A percentile compares a stretch with the other conserved stretches of the same genome.
phyloP scores from a whole-genome alignment of 2,113 vertebrate genomes.

The Oreocharis arfaki region DNA sequence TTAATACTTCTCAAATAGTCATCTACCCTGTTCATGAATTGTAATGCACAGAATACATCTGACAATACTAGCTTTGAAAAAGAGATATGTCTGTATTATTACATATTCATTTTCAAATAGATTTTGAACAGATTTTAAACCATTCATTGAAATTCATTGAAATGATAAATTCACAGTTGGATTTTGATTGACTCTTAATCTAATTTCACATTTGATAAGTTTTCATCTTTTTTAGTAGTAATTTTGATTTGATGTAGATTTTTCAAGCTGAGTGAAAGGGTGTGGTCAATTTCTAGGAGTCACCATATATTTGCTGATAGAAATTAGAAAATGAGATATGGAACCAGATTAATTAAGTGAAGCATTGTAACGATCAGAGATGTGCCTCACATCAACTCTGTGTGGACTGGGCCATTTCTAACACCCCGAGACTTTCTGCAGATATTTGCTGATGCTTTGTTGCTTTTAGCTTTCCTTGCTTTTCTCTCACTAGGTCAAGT shows the following conservation, averaged over 20 bases:
- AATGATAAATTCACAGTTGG: slow-evolving; percentile 80
- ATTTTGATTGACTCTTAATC: slow-evolving; percentile 84
- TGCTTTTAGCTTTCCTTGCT: not conserved
- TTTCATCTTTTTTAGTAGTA: slow-evolving; percentile 56
- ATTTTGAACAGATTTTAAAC: slow-evolving; percentile 84
- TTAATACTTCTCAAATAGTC: slow-evolving; percentile 91
- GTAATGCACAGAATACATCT: slow-evolving; percentile 84
- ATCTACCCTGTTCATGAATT: slow-evolving; percentile 85
- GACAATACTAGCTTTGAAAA: slow-evolving; percentile 78
- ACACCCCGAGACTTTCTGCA: not conserved
- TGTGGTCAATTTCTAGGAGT: slow-evolving; percentile 12
- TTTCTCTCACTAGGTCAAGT: not conserved
- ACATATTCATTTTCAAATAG: slow-evolving; percentile 85
- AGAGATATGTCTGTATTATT: slow-evolving; percentile 81
- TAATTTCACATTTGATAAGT: slow-evolving; percentile 80
- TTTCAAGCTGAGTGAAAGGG: slow-evolving; percentile 42
- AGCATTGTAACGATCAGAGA: not conserved
- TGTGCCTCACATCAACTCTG: not conserved
- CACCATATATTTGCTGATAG: slow-evolving; percentile 1
- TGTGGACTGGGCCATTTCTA: not conserved
- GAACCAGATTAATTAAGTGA: slow-evolving; percentile 26
- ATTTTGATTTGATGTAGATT: slow-evolving; percentile 64
- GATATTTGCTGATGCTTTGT: not conserved
- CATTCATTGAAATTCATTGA: slow-evolving; percentile 84
- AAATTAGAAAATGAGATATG: slow-evolving; percentile 27